Evolutionary conservation across 1,140 invertebrate species (phyloP).

Genomic region (Palaemon carinicauda): DNA sequence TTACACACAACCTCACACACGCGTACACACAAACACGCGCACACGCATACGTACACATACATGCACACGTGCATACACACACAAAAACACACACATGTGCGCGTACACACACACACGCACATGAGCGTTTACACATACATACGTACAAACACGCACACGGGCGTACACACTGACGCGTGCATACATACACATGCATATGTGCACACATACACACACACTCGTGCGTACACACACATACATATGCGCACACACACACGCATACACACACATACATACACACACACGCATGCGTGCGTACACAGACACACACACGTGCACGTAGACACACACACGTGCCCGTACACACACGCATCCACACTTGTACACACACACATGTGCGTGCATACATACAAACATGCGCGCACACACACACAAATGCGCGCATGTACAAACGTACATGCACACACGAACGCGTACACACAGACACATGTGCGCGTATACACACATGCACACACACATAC

Average conservation of each 20-base stretch:
- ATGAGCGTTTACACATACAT: neutral
- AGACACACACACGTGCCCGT: neutral
- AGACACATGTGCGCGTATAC: no score
- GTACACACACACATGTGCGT: neutral
- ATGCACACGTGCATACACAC: no score
- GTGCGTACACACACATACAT: neutral
- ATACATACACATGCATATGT: conserved; percentile 7
- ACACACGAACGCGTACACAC: no score
- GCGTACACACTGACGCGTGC: neutral
- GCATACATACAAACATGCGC: neutral
- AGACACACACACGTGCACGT: neutral
- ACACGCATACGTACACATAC: no score
- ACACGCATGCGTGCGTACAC: no score
- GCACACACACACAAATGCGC: neutral
- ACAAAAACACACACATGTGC: no score
- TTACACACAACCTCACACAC: neutral
- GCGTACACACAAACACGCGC: neutral
- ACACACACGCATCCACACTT: neutral
- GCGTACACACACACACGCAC: neutral
- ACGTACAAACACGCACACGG: neutral
- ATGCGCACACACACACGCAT: neutral
- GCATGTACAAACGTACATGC: no score
- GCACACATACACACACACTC: neutral
- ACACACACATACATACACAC: neutral
- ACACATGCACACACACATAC: no score